Evolutionary conservation across 1,140 invertebrate genomes (phyloP).

Genomic region (Gerris buenoi): DNA sequence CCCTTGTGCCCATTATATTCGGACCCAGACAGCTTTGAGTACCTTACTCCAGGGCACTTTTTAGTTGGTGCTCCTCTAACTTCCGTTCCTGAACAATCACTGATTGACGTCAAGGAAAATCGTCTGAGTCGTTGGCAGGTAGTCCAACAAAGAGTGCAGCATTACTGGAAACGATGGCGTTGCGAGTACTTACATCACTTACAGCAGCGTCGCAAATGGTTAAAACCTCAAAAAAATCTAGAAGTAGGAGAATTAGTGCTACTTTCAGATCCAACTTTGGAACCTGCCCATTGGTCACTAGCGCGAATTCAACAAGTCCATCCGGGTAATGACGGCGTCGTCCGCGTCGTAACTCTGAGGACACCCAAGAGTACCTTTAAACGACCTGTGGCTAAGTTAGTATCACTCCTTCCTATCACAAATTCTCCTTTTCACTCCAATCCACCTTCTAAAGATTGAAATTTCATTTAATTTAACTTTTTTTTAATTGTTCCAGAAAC

Average conservation of each 20-base stretch:
- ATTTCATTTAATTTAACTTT: too few relatives aligned
- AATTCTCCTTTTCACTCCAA: too few relatives aligned
- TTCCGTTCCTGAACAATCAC: conserved; percentile 11
- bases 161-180: conserved; percentile 26
- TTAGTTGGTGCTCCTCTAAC: conserved; percentile 19
- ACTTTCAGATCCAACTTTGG: conserved; percentile 23
- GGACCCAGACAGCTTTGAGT: conserved; percentile 12
- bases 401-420: too few relatives aligned
- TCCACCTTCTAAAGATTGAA: too few relatives aligned
- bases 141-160: conserved; percentile 19
- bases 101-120: conserved; percentile 11
- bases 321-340: conserved; percentile 27
- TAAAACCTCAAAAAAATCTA: conserved; percentile 1
- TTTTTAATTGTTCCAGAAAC: too few relatives aligned
- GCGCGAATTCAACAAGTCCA: conserved; percentile 26
- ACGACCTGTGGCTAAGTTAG: neutral
- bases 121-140: conserved; percentile 20
- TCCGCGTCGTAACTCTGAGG: conserved; percentile 27
- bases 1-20: conserved; percentile 12
- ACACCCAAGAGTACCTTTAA: conserved; percentile 12
- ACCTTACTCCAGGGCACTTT: conserved; percentile 23
- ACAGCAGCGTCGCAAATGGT: conserved; percentile 21
- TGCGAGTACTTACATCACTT: conserved; percentile 26
- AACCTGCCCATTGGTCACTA: conserved; percentile 28
- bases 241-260: conserved; percentile 23